Percentiles rank a stretch among this genome's conserved stretches.
These are phyloP conservation scores for Cheilosia soror DNA, from an alignment of 2,888 invertebrate genomes.

Conservation along the genomic window DNA sequence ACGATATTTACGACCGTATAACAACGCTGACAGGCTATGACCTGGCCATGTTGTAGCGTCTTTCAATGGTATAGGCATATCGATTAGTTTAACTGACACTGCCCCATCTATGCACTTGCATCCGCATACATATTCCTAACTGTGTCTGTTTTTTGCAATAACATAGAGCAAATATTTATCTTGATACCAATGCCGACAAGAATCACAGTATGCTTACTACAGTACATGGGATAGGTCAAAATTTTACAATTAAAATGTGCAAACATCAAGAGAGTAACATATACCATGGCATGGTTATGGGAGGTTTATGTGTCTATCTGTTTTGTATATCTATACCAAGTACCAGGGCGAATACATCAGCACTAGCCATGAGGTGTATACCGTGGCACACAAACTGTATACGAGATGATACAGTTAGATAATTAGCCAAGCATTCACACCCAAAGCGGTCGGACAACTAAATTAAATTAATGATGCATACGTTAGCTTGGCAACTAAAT, in stretches of 20 bases:
- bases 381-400: constrained; percentile 15
- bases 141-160: constrained; percentile 12
- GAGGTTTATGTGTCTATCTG: background rate
- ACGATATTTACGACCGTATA: too few relatives aligned
- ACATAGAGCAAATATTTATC: constrained; percentile 33
- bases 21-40: too few relatives aligned
- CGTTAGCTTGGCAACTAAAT: background rate
- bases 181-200: constrained; percentile 8
- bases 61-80: background rate
- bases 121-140: constrained; percentile 7
- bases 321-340: background rate
- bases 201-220: background rate
- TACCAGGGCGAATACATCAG: constrained; percentile 13
- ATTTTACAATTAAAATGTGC: constrained; percentile 30
- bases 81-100: constrained; percentile 1
- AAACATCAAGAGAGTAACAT: constrained; percentile 14
- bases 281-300: background rate
- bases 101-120: constrained; percentile 1
- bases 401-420: constrained; percentile 66
- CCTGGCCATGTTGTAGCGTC: too few relatives aligned
- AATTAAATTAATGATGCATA: constrained; percentile 64
- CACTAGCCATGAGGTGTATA: background rate
- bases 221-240: constrained; percentile 14
- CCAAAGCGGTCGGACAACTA: constrained; percentile 49
- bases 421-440: constrained; percentile 54